Evolutionary conservation across 2,113 vertebrate species (phyloP).

Genomic region (Macrotis lagotis): DNA sequence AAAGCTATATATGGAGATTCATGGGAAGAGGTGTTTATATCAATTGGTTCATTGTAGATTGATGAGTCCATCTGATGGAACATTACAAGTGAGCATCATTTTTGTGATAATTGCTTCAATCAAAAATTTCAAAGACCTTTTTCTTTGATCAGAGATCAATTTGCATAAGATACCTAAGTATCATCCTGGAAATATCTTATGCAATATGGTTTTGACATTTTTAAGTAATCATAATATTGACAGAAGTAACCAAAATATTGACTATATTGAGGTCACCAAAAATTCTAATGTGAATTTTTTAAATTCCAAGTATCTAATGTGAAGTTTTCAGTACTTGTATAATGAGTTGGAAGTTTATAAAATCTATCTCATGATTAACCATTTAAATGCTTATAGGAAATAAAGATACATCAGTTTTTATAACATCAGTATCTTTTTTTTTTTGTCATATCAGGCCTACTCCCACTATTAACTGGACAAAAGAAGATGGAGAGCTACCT

Average conservation of each 20-base stretch:
- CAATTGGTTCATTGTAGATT: conserved; percentile 15
- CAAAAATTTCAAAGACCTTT: background rate
- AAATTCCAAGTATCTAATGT: too few species aligned
- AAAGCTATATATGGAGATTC: conserved; percentile 14
- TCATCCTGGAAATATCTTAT: background rate
- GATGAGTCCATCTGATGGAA: conserved; percentile 29
- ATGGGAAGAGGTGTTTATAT: background rate
- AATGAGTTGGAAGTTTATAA: conserved; percentile 2
- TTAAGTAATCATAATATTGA: background rate
- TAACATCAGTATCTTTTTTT: conserved; percentile 40
- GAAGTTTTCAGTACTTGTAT: conserved; percentile 16
- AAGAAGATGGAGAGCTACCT: conserved; percentile 91
- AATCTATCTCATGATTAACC: conserved; percentile 14
- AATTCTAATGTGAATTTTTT: background rate
- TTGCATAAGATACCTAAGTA: conserved; percentile 25
- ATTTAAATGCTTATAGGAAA: conserved; percentile 22
- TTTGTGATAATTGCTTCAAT: conserved; percentile 26
- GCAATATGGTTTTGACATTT: background rate
- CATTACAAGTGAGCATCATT: conserved; percentile 6
- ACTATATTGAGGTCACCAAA: background rate
- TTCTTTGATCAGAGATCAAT: background rate
- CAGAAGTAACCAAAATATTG: background rate
- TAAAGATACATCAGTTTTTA: background rate
- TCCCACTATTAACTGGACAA: conserved; percentile 92
- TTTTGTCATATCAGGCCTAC: conserved; percentile 89